Conservation (phyloP, 2,113 vertebrate species). For the Pelusios castaneus region DNA sequence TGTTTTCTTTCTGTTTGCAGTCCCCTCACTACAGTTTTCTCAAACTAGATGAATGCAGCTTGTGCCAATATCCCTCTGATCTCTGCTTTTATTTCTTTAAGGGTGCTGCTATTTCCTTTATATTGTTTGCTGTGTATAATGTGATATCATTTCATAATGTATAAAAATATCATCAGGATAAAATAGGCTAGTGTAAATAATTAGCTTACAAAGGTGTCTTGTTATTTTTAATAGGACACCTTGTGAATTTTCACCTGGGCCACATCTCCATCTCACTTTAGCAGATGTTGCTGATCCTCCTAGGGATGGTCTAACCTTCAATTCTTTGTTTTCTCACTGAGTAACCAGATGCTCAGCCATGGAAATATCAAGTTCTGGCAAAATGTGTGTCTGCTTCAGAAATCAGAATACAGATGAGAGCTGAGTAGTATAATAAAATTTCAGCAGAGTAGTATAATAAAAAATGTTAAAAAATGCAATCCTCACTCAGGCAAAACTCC, state of each 20-base stretch:
- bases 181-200: conserved; percentile 42
- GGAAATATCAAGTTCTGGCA: conserved; percentile 37
- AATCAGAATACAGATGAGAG: conserved; percentile 14
- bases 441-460: neutral
- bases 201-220: conserved; percentile 43
- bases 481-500: neutral
- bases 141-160: neutral
- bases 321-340: conserved; percentile 61
- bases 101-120: neutral
- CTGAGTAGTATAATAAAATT: neutral
- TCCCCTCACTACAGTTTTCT: neutral
- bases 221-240: conserved; percentile 40
- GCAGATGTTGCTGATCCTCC: conserved; percentile 61
- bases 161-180: conserved; percentile 9
- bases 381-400: conserved; percentile 23
- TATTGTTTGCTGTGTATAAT: neutral
- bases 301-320: conserved; percentile 39
- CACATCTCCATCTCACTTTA: conserved; percentile 10
- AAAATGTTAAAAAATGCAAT: neutral
- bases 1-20: neutral
- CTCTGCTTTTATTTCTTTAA: conserved; percentile 16
- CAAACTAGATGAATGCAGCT: neutral
- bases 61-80: neutral
- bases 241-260: conserved; percentile 49
- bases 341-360: conserved; percentile 54